Evolutionary conservation across 1,140 invertebrate species (phyloP).

Genomic region (Parasteatoda tepidariorum): DNA sequence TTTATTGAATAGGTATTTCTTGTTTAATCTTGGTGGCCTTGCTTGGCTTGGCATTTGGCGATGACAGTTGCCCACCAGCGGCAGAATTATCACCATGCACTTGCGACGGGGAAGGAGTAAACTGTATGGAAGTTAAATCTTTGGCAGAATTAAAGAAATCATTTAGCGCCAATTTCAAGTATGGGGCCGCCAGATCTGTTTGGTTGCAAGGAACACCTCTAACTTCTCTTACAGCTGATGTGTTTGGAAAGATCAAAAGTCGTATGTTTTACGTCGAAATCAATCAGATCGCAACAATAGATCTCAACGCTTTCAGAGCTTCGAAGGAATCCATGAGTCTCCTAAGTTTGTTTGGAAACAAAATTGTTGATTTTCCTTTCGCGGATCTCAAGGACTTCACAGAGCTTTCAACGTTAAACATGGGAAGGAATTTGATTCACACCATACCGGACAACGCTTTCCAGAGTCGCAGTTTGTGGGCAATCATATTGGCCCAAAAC

Average conservation of each 20-base stretch:
- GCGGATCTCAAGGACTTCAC: background rate
- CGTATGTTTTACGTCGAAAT: slow-evolving; percentile 46
- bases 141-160: slow-evolving; percentile 32
- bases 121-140: slow-evolving; percentile 41
- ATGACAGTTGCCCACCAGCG: slow-evolving; percentile 44
- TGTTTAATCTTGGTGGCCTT: background rate
- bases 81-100: slow-evolving; percentile 41
- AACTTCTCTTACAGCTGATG: slow-evolving; percentile 5
- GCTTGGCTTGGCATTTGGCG: background rate
- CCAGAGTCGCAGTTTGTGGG: slow-evolving; percentile 4
- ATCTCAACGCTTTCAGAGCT: slow-evolving; percentile 20
- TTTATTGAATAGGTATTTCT: too few relatives aligned
- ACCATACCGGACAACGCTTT: slow-evolving; percentile 32
- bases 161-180: slow-evolving; percentile 39
- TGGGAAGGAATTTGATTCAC: slow-evolving; percentile 27
- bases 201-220: slow-evolving; percentile 55
- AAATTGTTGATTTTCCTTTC: slow-evolving; percentile 20
- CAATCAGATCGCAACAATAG: slow-evolving; percentile 23
- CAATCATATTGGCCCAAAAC: slow-evolving; percentile 44
- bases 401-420: background rate
- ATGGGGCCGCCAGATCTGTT: slow-evolving; percentile 24
- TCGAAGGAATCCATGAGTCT: slow-evolving; percentile 3
- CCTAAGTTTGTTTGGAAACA: slow-evolving; percentile 52
- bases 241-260: slow-evolving; percentile 33
- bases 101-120: slow-evolving; percentile 55